Conservation (phyloP, 1,140 invertebrate species). For the Leptinotarsa defecta region DNA sequence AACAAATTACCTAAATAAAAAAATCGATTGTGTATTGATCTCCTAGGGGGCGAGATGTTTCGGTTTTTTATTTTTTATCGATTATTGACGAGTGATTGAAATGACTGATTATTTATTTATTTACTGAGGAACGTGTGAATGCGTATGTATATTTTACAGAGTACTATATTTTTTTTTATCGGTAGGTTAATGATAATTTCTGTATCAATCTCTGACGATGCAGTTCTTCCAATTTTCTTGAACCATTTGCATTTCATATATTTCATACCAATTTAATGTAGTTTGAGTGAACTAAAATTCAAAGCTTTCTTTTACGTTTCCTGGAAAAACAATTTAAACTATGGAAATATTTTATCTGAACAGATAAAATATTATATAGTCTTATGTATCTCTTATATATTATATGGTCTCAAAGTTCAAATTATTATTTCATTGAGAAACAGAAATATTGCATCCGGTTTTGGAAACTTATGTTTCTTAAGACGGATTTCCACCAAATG, state of each 20-base stretch:
- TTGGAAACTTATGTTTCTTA: too few species aligned
- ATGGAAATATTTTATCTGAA: too few species aligned
- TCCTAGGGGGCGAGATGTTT: slow-evolving; percentile 16
- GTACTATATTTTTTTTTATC: slow-evolving; percentile 33
- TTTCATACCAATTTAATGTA: not conserved
- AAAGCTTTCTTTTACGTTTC: too few species aligned
- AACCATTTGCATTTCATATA: not conserved
- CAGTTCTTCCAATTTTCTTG: not conserved
- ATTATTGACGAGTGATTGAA: slow-evolving; percentile 4
- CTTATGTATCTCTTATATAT: too few species aligned
- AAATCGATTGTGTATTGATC: slow-evolving; percentile 22
- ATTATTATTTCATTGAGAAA: too few species aligned
- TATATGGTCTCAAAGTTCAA: too few species aligned
- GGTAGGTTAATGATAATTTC: not conserved
- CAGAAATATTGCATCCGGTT: too few species aligned
- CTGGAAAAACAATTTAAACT: too few species aligned
- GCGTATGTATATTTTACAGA: slow-evolving; percentile 10
- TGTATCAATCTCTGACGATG: not conserved
- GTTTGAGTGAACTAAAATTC: too few species aligned
- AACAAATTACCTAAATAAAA: not conserved
- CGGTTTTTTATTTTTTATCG: slow-evolving; percentile 7
- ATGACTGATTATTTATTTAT: slow-evolving; percentile 38
- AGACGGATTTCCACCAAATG: too few species aligned
- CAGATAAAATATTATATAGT: too few species aligned
- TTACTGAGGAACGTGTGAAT: slow-evolving; percentile 17